These are phyloP conservation scores for Siniperca obscura DNA, from an alignment of 2,797 vertebrate species.

Conservation along the genomic window DNA sequence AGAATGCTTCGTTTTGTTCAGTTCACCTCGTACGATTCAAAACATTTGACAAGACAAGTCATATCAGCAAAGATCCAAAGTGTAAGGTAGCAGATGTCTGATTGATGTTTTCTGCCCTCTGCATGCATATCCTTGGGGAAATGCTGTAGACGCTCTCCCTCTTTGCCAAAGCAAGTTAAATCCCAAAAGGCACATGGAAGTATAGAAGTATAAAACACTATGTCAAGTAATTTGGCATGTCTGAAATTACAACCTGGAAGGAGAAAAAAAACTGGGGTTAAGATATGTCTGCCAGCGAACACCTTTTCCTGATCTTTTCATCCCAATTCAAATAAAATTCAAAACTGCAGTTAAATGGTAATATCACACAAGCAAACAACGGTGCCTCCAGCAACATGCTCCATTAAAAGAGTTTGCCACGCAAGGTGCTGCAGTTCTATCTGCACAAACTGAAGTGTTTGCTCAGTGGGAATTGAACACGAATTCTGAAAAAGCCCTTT, in stretches of 20 bases:
- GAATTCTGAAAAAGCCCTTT: slow-evolving; percentile 69
- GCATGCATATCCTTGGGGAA: slow-evolving; percentile 81
- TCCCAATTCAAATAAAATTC: slow-evolving; percentile 85
- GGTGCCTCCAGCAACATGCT: slow-evolving; percentile 81
- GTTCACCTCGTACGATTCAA: slow-evolving; percentile 53
- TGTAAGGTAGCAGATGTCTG: slow-evolving; percentile 69
- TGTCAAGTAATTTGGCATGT: slow-evolving; percentile 78
- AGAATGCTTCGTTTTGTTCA: slow-evolving; percentile 32
- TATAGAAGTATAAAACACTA: slow-evolving; percentile 69
- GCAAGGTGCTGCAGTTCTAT: slow-evolving; percentile 74
- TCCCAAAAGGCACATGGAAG: slow-evolving; percentile 78
- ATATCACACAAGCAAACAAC: slow-evolving; percentile 84
- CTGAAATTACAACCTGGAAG: slow-evolving; percentile 75
- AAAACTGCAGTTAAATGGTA: slow-evolving; percentile 83
- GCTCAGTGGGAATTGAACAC: slow-evolving; percentile 80
- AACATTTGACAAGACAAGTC: slow-evolving; percentile 71
- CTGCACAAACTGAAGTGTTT: slow-evolving; percentile 76
- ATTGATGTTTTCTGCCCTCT: slow-evolving; percentile 83
- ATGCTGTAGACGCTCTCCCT: slow-evolving; percentile 56
- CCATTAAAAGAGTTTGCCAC: slow-evolving; percentile 78
- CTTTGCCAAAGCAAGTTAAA: slow-evolving; percentile 70
- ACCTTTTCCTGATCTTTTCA: slow-evolving; percentile 79
- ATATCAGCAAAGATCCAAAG: slow-evolving; percentile 71
- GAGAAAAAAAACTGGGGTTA: slow-evolving; percentile 69
- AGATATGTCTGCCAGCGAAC: slow-evolving; percentile 74